These are phyloP conservation scores for Taxidea taxus DNA, from an alignment of 2,113 vertebrate species.

Conservation along the genomic window DNA sequence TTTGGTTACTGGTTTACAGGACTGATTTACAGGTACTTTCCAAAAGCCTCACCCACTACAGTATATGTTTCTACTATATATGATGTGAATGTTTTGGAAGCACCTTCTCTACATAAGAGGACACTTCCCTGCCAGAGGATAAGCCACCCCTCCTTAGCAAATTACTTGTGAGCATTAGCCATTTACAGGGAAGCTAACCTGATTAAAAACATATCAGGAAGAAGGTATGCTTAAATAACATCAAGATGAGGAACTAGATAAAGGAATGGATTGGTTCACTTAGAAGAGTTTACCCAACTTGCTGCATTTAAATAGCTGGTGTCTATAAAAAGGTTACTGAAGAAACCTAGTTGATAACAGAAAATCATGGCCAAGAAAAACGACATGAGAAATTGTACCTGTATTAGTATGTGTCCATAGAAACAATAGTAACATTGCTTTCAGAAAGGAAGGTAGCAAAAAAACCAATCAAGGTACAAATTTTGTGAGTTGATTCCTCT, in stretches of 20 bases:
- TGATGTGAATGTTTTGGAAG: not conserved
- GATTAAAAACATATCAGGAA: not conserved
- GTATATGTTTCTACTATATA: not conserved
- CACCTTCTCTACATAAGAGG: not conserved
- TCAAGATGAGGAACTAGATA: not conserved
- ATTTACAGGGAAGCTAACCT: not conserved
- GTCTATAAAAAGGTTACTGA: not conserved
- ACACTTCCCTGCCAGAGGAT: not conserved
- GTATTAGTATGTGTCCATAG: not conserved
- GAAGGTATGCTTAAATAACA: not conserved
- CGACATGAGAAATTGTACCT: not conserved
- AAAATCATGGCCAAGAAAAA: not conserved
- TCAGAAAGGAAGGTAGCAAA: not conserved
- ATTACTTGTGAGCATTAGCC: not conserved
- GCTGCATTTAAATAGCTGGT: not conserved
- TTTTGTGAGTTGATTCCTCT: not conserved
- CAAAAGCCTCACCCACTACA: not conserved
- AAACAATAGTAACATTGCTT: not conserved
- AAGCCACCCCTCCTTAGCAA: not conserved
- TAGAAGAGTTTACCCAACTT: not conserved
- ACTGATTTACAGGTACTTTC: not conserved
- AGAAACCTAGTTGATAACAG: not conserved
- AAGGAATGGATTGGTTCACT: not conserved
- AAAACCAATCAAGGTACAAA: not conserved
- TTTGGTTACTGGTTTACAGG: not conserved